Evolutionary conservation across 2,888 invertebrate genomes (phyloP).

Genomic region (Archips xylosteana): DNA sequence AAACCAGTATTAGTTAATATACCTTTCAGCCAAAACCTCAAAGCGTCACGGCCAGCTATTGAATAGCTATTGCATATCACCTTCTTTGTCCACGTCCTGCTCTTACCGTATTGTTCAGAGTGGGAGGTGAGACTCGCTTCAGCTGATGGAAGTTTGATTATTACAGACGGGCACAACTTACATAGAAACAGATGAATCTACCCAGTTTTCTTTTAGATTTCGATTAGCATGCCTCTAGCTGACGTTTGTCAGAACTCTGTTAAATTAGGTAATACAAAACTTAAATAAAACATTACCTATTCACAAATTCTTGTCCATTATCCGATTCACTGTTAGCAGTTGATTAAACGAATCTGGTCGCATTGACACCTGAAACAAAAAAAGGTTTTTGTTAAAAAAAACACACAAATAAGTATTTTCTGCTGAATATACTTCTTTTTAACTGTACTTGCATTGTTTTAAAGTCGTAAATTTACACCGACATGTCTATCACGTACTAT

Average conservation of each 20-base stretch:
- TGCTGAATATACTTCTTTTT: too few species aligned
- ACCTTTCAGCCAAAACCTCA: constrained; percentile 50
- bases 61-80: constrained; percentile 47
- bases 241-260: not conserved
- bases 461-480: too few species aligned
- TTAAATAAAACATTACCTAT: not conserved
- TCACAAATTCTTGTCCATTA: not conserved
- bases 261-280: not conserved
- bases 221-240: not conserved
- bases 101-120: constrained; percentile 5
- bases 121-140: constrained; percentile 8
- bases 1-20: constrained; percentile 11
- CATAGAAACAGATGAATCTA: constrained; percentile 10
- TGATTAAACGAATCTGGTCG: too few species aligned
- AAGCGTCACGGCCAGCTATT: constrained; percentile 56
- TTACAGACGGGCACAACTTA: constrained; percentile 3
- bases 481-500: too few species aligned
- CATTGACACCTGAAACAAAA: constrained; percentile 9
- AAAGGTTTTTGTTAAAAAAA: not conserved
- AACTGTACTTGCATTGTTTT: too few species aligned
- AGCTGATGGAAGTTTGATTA: constrained; percentile 12
- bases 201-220: not conserved
- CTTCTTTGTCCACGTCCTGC: constrained; percentile 9
- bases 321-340: too few species aligned
- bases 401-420: too few species aligned